These are phyloP conservation scores for Cinara cedri DNA, from an alignment of 2,888 invertebrate species.

Conservation along the genomic window DNA sequence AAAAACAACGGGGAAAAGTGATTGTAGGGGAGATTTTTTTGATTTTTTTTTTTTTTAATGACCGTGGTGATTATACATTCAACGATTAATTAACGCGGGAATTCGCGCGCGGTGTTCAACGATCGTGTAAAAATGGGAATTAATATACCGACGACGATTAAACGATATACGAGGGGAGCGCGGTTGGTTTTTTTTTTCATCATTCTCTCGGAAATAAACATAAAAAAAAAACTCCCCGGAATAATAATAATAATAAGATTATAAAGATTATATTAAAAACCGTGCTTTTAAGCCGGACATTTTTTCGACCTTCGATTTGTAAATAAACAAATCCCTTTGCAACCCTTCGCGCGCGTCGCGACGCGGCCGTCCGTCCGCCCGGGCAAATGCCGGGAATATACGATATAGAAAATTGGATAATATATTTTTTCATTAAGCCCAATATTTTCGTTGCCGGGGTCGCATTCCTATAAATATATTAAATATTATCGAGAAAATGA, in stretches of 20 bases:
- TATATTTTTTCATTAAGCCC: slow-evolving; percentile 56
- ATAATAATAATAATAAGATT: neutral
- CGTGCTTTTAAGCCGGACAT: slow-evolving; percentile 34
- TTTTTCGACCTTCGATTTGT: slow-evolving; percentile 44
- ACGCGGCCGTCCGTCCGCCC: neutral
- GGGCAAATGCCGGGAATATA: slow-evolving; percentile 5
- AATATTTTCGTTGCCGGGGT: slow-evolving; percentile 52
- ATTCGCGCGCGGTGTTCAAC: slow-evolving; percentile 34
- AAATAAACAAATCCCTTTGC: slow-evolving; percentile 39
- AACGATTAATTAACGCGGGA: slow-evolving; percentile 40
- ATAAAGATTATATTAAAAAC: slow-evolving; percentile 44
- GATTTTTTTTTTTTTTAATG: slow-evolving; percentile 46
- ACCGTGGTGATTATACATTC: slow-evolving; percentile 37
- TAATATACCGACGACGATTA: slow-evolving; percentile 35
- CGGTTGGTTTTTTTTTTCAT: slow-evolving; percentile 30
- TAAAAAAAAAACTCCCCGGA: too few species aligned
- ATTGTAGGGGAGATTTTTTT: slow-evolving; percentile 50
- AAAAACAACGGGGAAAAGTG: slow-evolving; percentile 17
- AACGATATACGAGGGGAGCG: too few species aligned
- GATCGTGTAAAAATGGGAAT: slow-evolving; percentile 45
- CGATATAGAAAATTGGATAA: slow-evolving; percentile 29
- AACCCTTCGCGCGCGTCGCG: slow-evolving; percentile 28
- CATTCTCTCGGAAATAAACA: neutral
- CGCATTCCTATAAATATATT: slow-evolving; percentile 56
- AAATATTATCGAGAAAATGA: slow-evolving; percentile 47